Evolutionary conservation across 2,797 vertebrate genomes (phyloP).

Genomic region (Anguilla pacifica): DNA sequence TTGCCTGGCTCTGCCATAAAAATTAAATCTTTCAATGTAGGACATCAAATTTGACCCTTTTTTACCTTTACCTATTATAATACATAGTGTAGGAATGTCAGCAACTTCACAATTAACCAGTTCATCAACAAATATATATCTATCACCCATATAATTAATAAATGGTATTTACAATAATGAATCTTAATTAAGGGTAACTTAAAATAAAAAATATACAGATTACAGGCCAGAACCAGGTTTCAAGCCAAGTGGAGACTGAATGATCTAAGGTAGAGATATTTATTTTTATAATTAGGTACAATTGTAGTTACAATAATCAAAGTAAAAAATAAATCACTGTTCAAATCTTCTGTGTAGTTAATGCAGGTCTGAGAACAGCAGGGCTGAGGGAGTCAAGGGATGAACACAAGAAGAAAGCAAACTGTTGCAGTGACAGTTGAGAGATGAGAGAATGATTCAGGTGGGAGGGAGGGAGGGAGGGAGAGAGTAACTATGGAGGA

Average conservation of each 20-base stretch:
- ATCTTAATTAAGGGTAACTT: too few species aligned
- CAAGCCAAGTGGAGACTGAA: background rate
- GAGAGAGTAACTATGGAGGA: too few species aligned
- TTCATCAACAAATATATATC: background rate
- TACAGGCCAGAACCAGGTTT: background rate
- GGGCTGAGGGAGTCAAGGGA: too few species aligned
- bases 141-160: background rate
- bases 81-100: background rate
- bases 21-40: background rate
- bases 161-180: too few species aligned
- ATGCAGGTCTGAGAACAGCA: too few species aligned
- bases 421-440: too few species aligned
- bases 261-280: background rate
- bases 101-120: background rate
- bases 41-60: background rate
- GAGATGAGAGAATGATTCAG: too few species aligned
- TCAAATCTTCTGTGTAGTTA: too few species aligned
- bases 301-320: background rate
- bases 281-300: background rate
- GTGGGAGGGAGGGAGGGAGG: too few species aligned
- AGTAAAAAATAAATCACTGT: too few species aligned
- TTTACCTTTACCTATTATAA: background rate
- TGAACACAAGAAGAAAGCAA: too few species aligned
- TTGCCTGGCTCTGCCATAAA: background rate
- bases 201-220: background rate